Evolutionary conservation across 2,888 invertebrate genomes (phyloP).

Genomic region (Cylindroiulus punctatus): DNA sequence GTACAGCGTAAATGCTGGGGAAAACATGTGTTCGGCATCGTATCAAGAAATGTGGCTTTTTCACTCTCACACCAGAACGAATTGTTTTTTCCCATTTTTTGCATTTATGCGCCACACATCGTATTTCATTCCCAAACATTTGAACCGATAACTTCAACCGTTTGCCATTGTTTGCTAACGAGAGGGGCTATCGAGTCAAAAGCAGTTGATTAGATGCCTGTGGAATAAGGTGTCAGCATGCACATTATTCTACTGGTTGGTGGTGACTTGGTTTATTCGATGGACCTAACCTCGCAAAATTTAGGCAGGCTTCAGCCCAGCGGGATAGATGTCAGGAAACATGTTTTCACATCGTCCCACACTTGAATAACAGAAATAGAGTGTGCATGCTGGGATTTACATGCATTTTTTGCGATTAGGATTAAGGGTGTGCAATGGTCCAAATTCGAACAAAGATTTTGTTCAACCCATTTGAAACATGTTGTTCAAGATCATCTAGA

Average conservation of each 20-base stretch:
- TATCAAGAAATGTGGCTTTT: slow-evolving; percentile 9
- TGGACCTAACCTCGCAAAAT: slow-evolving; percentile 1
- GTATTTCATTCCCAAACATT: slow-evolving; percentile 24
- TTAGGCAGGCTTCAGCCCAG: background rate
- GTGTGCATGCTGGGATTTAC: background rate
- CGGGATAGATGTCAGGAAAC: background rate
- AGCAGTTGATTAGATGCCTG: background rate
- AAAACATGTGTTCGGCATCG: slow-evolving; percentile 14
- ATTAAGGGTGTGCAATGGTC: background rate
- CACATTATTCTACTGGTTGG: slow-evolving; percentile 25
- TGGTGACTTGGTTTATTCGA: background rate
- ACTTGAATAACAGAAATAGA: background rate
- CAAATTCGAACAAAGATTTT: background rate
- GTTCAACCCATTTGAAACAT: too few relatives aligned
- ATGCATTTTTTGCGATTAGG: background rate
- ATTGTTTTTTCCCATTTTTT: background rate
- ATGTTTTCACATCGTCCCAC: slow-evolving; percentile 31
- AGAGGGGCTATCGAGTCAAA: background rate
- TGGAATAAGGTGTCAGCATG: slow-evolving; percentile 20
- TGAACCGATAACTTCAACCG: slow-evolving; percentile 13
- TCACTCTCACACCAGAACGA: background rate
- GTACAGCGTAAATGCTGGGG: background rate
- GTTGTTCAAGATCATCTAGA: too few relatives aligned
- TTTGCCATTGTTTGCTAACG: slow-evolving; percentile 39
- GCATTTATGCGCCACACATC: background rate